Conservation (phyloP, 1,140 invertebrate species). For the Cydia pomonella region DNA sequence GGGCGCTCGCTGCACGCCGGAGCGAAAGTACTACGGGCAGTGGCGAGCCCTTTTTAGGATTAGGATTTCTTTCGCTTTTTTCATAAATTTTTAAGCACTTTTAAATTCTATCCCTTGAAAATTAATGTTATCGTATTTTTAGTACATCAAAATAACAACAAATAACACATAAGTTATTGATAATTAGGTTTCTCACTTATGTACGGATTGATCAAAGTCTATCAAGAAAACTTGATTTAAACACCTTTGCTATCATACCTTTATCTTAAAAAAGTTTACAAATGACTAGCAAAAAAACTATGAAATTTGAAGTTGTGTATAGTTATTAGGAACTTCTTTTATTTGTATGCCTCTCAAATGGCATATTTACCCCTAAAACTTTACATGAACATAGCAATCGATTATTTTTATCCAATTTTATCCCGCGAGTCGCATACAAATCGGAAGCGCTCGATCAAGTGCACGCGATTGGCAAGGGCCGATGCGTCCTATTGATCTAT, state of each 20-base stretch:
- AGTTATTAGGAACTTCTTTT: too few relatives aligned
- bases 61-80: neutral
- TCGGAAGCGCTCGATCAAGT: slow-evolving; percentile 3
- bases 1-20: slow-evolving; percentile 42
- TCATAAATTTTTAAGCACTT: neutral
- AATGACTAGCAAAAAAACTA: too few relatives aligned
- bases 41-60: slow-evolving; percentile 7
- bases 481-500: slow-evolving; percentile 34
- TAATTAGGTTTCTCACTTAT: too few relatives aligned
- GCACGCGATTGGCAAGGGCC: slow-evolving; percentile 13
- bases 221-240: too few relatives aligned
- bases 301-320: too few relatives aligned
- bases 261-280: too few relatives aligned
- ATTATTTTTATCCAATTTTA: neutral
- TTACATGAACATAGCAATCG: neutral
- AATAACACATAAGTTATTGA: too few relatives aligned
- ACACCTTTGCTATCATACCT: too few relatives aligned
- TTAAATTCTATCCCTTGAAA: neutral
- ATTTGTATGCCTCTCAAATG: too few relatives aligned
- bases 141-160: too few relatives aligned
- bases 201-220: too few relatives aligned
- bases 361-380: neutral
- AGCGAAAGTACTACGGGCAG: slow-evolving; percentile 1
- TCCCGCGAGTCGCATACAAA: neutral
- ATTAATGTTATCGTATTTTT: neutral